Percentiles rank a stretch among this genome's conserved stretches.
These are phyloP conservation scores for Alexandromys fortis DNA, from an alignment of 2,113 vertebrate genomes.

Conservation along the genomic window DNA sequence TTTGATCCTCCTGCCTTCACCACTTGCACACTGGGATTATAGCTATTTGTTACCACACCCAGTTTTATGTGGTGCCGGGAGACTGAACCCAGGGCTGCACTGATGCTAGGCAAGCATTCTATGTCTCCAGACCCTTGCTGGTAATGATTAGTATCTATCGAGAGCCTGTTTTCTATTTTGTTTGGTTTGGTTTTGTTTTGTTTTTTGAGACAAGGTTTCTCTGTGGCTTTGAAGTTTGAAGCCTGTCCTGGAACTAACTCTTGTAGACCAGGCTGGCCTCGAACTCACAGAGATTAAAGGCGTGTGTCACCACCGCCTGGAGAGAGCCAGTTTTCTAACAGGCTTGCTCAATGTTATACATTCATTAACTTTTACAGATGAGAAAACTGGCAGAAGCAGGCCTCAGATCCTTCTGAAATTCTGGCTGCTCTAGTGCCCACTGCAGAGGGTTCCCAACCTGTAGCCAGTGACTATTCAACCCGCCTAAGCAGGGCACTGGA, in stretches of 20 bases:
- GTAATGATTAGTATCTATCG: not conserved
- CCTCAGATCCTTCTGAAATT: not conserved
- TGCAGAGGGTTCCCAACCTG: not conserved
- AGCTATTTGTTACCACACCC: not conserved
- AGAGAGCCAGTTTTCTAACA: not conserved
- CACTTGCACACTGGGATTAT: too few species aligned
- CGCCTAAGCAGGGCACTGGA: rapidly evolving
- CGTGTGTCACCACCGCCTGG: too few species aligned
- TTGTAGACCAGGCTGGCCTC: too few species aligned
- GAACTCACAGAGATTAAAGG: too few species aligned
- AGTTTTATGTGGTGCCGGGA: not conserved
- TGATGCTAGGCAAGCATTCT: not conserved
- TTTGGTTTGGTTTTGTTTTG: too few species aligned
- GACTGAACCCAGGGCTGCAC: not conserved
- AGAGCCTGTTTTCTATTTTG: not conserved
- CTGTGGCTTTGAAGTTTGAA: too few species aligned
- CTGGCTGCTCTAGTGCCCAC: not conserved
- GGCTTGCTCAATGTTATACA: not conserved
- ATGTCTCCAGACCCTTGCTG: not conserved
- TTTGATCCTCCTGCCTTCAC: not conserved
- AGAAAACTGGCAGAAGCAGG: not conserved
- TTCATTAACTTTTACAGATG: not conserved
- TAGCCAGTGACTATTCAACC: not conserved
- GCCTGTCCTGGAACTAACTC: too few species aligned
- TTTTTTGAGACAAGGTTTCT: too few species aligned